phyloP scores from a whole-genome alignment of 1,140 invertebrate species.

The Polypedilum vanderplanki region DNA sequence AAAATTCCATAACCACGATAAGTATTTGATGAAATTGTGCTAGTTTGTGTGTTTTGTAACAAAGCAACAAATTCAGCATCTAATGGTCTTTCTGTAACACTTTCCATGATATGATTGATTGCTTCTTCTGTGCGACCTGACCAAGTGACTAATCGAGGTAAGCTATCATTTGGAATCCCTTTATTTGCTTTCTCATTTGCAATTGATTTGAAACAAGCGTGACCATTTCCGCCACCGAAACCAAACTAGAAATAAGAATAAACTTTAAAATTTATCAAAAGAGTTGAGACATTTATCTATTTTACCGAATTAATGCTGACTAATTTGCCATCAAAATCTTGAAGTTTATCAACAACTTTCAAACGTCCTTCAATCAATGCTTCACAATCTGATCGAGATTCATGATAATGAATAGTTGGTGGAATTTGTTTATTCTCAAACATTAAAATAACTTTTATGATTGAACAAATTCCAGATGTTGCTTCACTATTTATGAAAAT shows the following conservation, averaged over 20 bases:
- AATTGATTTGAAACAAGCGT: slow-evolving; percentile 52
- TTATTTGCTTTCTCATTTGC: slow-evolving; percentile 39
- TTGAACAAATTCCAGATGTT: slow-evolving; percentile 75
- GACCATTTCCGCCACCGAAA: slow-evolving; percentile 61
- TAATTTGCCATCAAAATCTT: slow-evolving; percentile 50
- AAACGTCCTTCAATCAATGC: slow-evolving; percentile 53
- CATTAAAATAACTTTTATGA: slow-evolving; percentile 71
- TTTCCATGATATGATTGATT: slow-evolving; percentile 56
- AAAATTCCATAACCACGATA: slow-evolving; percentile 53
- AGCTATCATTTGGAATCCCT: slow-evolving; percentile 34
- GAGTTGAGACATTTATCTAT: too few relatives aligned
- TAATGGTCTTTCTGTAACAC: slow-evolving; percentile 47
- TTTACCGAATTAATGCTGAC: slow-evolving; percentile 51
- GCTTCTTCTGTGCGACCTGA: slow-evolving; percentile 75
- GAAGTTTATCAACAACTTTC: slow-evolving; percentile 51
- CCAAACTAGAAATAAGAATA: slow-evolving; percentile 50
- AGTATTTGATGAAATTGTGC: slow-evolving; percentile 50
- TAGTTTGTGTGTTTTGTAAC: slow-evolving; percentile 58
- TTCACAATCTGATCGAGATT: slow-evolving; percentile 61
- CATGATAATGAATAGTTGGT: slow-evolving; percentile 71
- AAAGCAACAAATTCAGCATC: slow-evolving; percentile 67
- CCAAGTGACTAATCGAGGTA: slow-evolving; percentile 63
- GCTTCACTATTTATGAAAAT: slow-evolving; percentile 57
- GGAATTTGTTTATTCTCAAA: slow-evolving; percentile 67
- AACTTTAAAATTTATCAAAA: too few relatives aligned